Percentiles rank a stretch among this genome's conserved stretches.
phyloP scores from a whole-genome alignment of 2,113 vertebrate species.

The Gorsachius goisagi region DNA sequence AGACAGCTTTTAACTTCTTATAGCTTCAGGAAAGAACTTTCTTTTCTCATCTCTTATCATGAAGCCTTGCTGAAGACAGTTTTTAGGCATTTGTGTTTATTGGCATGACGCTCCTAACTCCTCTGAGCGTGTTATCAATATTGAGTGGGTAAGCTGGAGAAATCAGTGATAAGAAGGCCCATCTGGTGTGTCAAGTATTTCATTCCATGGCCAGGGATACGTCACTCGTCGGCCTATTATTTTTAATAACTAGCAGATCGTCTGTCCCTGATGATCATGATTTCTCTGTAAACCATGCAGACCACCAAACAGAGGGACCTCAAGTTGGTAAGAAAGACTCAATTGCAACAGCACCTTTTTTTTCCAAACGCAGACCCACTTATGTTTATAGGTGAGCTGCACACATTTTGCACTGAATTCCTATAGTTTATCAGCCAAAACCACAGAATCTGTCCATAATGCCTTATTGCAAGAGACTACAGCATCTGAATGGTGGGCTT shows the following conservation, averaged over 20 bases:
- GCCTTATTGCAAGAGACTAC: background rate
- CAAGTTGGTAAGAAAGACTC: background rate
- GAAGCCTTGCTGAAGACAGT: background rate
- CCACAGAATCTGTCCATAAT: background rate
- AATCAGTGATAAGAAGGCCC: background rate
- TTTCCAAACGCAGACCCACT: background rate
- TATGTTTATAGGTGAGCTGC: background rate
- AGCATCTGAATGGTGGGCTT: background rate
- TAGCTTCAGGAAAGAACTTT: background rate
- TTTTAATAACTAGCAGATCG: background rate
- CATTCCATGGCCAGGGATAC: background rate
- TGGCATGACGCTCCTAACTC: background rate
- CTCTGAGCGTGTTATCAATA: background rate
- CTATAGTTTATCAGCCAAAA: background rate
- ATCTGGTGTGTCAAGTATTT: constrained; percentile 7
- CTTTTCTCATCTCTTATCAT: background rate
- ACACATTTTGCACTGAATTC: background rate
- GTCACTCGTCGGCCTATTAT: background rate
- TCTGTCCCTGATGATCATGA: background rate
- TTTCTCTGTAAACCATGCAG: background rate
- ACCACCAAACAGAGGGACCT: background rate
- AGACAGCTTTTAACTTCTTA: background rate
- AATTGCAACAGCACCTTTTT: background rate
- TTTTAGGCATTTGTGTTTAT: constrained; percentile 13
- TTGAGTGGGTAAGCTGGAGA: background rate